Evolutionary conservation across 1,140 invertebrate genomes (phyloP), one percentile per base, ranked within the genome.

Genomic region (Sarcophaga bullata): DNA sequence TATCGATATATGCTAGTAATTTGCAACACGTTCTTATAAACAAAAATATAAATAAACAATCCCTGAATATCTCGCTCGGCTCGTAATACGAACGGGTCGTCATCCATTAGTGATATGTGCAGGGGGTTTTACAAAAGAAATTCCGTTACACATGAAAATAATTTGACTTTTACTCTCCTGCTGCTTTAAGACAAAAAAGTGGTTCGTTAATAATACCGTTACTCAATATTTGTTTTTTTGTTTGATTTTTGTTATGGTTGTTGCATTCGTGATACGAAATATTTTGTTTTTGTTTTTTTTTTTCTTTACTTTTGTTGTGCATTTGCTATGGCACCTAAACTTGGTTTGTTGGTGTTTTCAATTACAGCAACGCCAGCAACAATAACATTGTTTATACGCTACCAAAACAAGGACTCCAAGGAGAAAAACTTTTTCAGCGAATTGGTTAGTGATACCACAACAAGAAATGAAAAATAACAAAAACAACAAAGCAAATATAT

Each of bases 401-500:
- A 58, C 54, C 13, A 58, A 58, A 58, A 58, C 54, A 58, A 58
- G 54, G 54, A 58, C 54, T 58, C 54, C 54, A 58, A 58, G 54
- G 54, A 58, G 54, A 58, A 58, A 15, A n/a, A 58, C 54, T 58
- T 58, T 58, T 58, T 58, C 15, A 58, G 11, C 25, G 25, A 37
- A 4, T 58, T 58, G 15, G 10, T 54, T 10, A n/a, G 54, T 58
- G 54, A 58, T 58, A n/a, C 54, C 54, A 58, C 54, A 58, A 58
- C 54, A 58, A 58, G 8, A 52, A 58, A 58, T 2, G 13, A 13
- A n/a, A n/a, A 58, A 58, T 58, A 37, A 37, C 25, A 37, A 37
- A 37, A 37, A 37, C 25, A 37, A 37, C 25, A 37, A 58, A 58
- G 10, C 54, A 58, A 58, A n/a, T 58, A n/a, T 58, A 15, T 13